A percentile compares a stretch with the other conserved stretches of the same genome.
phyloP scores from a whole-genome alignment of 2,797 vertebrate genomes.

The Phoxinus dragarum region DNA sequence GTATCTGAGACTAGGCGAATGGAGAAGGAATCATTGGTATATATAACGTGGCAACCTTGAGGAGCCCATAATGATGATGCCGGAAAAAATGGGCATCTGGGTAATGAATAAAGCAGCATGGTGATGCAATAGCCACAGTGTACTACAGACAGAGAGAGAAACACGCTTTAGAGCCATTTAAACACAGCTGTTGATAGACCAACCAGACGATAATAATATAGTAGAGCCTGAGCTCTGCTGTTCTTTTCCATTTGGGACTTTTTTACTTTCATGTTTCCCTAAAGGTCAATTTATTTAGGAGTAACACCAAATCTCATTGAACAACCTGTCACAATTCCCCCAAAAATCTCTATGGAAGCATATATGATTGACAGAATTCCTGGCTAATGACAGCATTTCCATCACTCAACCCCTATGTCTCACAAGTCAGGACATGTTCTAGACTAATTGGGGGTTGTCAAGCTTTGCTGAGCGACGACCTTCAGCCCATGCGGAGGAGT shows the following conservation, averaged over 20 bases:
- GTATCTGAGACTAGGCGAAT: neutral
- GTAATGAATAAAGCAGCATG: slow-evolving; percentile 56
- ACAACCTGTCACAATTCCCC: slow-evolving; percentile 28
- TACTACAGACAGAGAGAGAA: slow-evolving; percentile 35
- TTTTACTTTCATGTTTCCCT: slow-evolving; percentile 20
- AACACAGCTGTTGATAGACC: slow-evolving; percentile 57
- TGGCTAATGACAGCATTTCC: slow-evolving; percentile 46
- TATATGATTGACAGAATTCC: slow-evolving; percentile 49
- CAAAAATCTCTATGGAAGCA: neutral
- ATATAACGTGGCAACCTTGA: slow-evolving; percentile 43
- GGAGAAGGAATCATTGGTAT: slow-evolving; percentile 23
- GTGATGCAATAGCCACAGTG: slow-evolving; percentile 44
- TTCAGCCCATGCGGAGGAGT: slow-evolving; percentile 18
- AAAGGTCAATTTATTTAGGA: slow-evolving; percentile 34
- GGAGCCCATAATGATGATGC: slow-evolving; percentile 31
- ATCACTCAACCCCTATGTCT: neutral
- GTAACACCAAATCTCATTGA: slow-evolving; percentile 16
- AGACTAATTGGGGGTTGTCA: slow-evolving; percentile 39
- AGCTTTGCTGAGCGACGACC: slow-evolving; percentile 10
- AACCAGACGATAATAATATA: slow-evolving; percentile 53
- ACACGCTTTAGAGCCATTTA: slow-evolving; percentile 45
- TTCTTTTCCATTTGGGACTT: slow-evolving; percentile 48
- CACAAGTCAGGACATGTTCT: slow-evolving; percentile 42
- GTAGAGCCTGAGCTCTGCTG: slow-evolving; percentile 1
- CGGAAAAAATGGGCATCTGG: slow-evolving; percentile 20